Evolutionary conservation across 2,888 invertebrate species (phyloP), one percentile per base, ranked within the genome.

Genomic region (Drosophila kambysellisi): DNA sequence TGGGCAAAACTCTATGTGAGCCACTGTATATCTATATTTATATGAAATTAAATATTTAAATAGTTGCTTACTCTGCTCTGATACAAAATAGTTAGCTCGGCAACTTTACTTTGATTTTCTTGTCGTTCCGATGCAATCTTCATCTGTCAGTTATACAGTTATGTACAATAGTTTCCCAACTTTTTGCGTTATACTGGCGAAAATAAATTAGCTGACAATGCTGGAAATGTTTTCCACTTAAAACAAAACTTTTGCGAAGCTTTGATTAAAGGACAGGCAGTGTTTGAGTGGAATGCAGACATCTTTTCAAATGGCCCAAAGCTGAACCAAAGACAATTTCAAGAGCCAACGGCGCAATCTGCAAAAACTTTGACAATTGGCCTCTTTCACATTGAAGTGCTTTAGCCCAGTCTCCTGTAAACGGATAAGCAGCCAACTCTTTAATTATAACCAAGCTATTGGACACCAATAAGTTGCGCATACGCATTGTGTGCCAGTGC

Each of bases 271-370:
- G 11, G 4, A 52, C 53, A 70, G 33, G 15, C 33, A 46, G 59
- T 43, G 17, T 32, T 30, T 33, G 59, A 67, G 43, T 50, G 58
- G 41, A 52, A 51, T 60, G 20, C 60, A 72, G 50, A 65, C 59
- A 67, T 65, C 64, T 65, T 63, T 75, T 58, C 25, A 70, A 76
- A 61, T 69, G 68, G 62, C 76, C 73, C 57, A 51, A 57, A 67
- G 82, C 66, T 37, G 63, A 68, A 53, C 58, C 56, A 65, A 64
- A 46, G 46, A 32, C 57, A 66, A 61, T 71, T 67, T 53, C 41
- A 62, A 63, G 43, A 30, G 20, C 43, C 67, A n/a, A 39, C n/a
- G 43, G 65, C 50, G 15, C 37, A 57, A 68, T 63, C 25, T 65
- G 59, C 37, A 32, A 71, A 76, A 78, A 62, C 76, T 80, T 60